Evolutionary conservation across 2,113 vertebrate species (phyloP), one percentile per base, ranked within the genome.

Genomic region (Sinocyclocheilus rhinocerous): DNA sequence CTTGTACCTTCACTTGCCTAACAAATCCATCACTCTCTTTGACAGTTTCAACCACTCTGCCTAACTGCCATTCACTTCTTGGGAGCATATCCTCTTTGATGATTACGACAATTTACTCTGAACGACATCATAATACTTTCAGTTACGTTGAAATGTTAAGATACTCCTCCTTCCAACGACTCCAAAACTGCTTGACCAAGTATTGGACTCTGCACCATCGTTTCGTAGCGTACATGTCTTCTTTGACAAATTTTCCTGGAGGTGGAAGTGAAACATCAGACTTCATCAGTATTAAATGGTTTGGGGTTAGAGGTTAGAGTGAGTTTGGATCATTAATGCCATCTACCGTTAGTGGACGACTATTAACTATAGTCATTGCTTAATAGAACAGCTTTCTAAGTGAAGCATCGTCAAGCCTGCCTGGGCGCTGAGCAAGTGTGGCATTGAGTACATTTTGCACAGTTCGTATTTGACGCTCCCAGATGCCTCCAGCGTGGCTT

Each of bases 391-490:
- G 42, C 42, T 0, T 42, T 42, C 42, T 42, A 42, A 42, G 42
- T 42, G 70, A 73, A 22, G 36, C 16, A 36, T n/a, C 79, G 24
- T 81, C 79, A 6, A 81, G 79, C 33, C 79, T 65, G 36, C 78
- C 78, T 65, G 36, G 26, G 11, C 55, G 36, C 39, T 45, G 79
- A 22, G 36, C 11, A 36, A 81, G 20, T 4, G 59, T 65, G 22
- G 79, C 79, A n/a, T 81, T 81, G 1, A 81, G 79, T 13, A 65
- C 36, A 45, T 81, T 81, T n/a, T 6, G 7, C n/a, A 81, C 22
- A 15, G 79, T 81, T 12, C 79, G 33, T 11, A 81, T 81, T 24
- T 81, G 59, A 13, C 59, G 6, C n/a, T 81, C 59, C 79, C 79
- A 81, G n/a, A 81, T 22, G 5, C 70, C 36, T 10, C 70, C 70